These are phyloP conservation scores for Elegia similella DNA, from an alignment of 2,888 invertebrate genomes.

Conservation along the genomic window DNA sequence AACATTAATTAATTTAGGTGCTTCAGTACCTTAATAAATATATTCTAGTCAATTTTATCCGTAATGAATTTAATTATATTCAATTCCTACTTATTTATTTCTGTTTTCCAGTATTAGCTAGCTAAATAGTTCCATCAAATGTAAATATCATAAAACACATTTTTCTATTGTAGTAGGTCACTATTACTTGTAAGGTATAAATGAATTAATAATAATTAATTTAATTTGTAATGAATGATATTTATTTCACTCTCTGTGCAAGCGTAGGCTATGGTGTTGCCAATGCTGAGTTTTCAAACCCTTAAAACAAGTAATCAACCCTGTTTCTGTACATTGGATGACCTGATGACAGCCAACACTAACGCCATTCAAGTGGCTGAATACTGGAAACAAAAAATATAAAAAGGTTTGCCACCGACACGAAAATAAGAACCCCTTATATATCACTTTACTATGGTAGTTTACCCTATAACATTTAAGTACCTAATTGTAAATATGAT, in stretches of 20 bases:
- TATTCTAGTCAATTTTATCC: constrained; percentile 69
- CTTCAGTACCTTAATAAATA: constrained; percentile 47
- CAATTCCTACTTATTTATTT: constrained; percentile 17
- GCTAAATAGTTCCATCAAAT: not conserved
- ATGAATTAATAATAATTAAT: too few relatives aligned
- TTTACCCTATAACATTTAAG: too few relatives aligned
- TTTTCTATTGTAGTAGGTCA: not conserved
- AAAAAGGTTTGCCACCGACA: too few relatives aligned
- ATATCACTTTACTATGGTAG: too few relatives aligned
- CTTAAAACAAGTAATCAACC: too few relatives aligned
- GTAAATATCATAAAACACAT: not conserved
- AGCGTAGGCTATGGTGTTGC: not conserved
- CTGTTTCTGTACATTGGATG: too few relatives aligned
- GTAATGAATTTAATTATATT: constrained; percentile 25
- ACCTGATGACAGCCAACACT: too few relatives aligned
- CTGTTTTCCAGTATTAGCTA: constrained; percentile 33
- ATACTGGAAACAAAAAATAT: too few relatives aligned
- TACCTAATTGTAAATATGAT: too few relatives aligned
- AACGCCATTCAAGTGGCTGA: too few relatives aligned
- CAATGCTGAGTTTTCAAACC: not conserved
- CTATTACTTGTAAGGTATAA: not conserved
- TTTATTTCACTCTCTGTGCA: not conserved
- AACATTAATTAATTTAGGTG: constrained; percentile 36
- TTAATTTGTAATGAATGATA: too few relatives aligned
- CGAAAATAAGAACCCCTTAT: too few relatives aligned